Evolutionary conservation across 2,888 invertebrate species (phyloP).

Genomic region (Thereva unica): DNA sequence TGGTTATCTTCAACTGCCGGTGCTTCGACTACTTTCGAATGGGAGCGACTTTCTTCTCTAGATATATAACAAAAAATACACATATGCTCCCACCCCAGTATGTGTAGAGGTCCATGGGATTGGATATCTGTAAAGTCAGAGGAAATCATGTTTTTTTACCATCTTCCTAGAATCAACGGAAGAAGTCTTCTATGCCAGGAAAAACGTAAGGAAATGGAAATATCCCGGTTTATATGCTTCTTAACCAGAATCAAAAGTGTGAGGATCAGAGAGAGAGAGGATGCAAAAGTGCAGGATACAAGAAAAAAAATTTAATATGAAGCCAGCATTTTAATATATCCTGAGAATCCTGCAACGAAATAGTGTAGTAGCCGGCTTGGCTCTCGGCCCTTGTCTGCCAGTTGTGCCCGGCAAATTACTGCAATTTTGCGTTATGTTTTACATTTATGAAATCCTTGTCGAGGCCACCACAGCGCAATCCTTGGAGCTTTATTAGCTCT

Average conservation of each 20-base stretch:
- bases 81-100: conserved; percentile 29
- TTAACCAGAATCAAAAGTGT: background rate
- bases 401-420: conserved; percentile 31
- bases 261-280: background rate
- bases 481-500: conserved; percentile 30
- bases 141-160: conserved; percentile 16
- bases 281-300: conserved; percentile 3
- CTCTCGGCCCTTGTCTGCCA: conserved; percentile 20
- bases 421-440: conserved; percentile 18
- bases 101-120: conserved; percentile 2
- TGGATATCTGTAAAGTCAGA: conserved; percentile 4
- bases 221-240: conserved; percentile 29
- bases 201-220: conserved; percentile 28
- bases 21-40: conserved; percentile 3
- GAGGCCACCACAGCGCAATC: conserved; percentile 5
- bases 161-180: background rate
- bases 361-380: conserved; percentile 1
- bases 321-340: conserved; percentile 32
- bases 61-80: background rate
- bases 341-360: background rate
- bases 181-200: conserved; percentile 20
- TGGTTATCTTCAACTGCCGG: conserved; percentile 30
- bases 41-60: conserved; percentile 10
- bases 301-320: conserved; percentile 28
- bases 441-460: conserved; percentile 15